These are phyloP conservation scores for Acropternis orthonyx DNA, from an alignment of 2,797 vertebrate species.

Conservation along the genomic window DNA sequence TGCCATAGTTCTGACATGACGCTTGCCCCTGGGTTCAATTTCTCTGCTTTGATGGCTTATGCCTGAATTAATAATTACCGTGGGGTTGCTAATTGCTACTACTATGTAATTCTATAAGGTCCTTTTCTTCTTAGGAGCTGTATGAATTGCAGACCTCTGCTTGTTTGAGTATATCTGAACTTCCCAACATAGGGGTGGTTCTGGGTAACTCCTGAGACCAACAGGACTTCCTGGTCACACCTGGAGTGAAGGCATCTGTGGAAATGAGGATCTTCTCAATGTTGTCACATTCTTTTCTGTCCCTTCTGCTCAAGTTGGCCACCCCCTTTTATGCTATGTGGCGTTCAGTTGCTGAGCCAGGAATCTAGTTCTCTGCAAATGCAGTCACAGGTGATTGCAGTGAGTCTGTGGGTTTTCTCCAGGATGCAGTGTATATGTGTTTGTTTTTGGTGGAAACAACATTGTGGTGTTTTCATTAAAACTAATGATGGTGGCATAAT, in stretches of 20 bases:
- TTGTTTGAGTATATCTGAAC: not conserved
- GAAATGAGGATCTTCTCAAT: not conserved
- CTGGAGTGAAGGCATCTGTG: not conserved
- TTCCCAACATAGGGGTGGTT: not conserved
- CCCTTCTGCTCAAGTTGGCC: not conserved
- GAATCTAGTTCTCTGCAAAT: not conserved
- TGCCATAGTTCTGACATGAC: not conserved
- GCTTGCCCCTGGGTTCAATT: not conserved
- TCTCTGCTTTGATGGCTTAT: not conserved
- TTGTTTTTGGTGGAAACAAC: not conserved
- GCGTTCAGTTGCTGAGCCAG: not conserved
- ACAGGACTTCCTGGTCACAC: not conserved
- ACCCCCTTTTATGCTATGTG: not conserved
- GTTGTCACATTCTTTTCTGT: not conserved
- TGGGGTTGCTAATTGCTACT: not conserved
- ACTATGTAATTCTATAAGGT: not conserved
- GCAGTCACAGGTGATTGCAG: not conserved
- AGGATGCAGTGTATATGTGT: fast-evolving
- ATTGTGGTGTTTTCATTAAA: not conserved
- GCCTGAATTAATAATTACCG: not conserved
- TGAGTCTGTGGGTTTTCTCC: not conserved
- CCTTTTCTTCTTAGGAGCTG: not conserved
- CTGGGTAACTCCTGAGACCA: not conserved
- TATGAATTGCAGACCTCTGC: not conserved
- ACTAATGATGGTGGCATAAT: not conserved